phyloP scores from a whole-genome alignment of 2,888 invertebrate species.

The Junonia oenone region DNA sequence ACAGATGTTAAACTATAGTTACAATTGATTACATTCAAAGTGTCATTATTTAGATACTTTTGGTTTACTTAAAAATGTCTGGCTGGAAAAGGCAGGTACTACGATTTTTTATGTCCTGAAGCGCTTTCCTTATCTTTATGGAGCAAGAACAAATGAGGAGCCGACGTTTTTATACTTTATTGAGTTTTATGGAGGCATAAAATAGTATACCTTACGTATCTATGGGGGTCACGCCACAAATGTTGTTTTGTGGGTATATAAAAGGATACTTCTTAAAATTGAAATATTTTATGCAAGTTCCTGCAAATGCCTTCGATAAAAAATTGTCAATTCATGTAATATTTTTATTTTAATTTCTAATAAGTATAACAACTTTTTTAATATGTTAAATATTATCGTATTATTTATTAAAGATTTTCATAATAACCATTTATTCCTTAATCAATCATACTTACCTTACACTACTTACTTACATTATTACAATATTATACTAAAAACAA shows the following conservation, averaged over 20 bases:
- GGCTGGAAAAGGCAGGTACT: constrained; percentile 7
- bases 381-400: too few relatives aligned
- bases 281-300: constrained; percentile 21
- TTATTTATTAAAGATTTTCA: too few relatives aligned
- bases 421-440: too few relatives aligned
- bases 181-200: constrained; percentile 33
- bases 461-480: too few relatives aligned
- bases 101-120: constrained; percentile 27
- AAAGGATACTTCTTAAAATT: constrained; percentile 22
- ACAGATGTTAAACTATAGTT: too few relatives aligned
- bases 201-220: constrained; percentile 30
- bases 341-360: too few relatives aligned
- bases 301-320: background rate
- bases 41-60: background rate
- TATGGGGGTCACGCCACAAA: constrained; percentile 24
- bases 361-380: too few relatives aligned
- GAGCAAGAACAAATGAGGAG: constrained; percentile 31
- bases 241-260: constrained; percentile 28
- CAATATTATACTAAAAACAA: too few relatives aligned
- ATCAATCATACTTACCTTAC: too few relatives aligned
- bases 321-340: too few relatives aligned
- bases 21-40: too few relatives aligned
- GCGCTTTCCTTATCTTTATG: constrained; percentile 34
- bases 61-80: background rate
- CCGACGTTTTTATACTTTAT: constrained; percentile 35